These are phyloP conservation scores for Pelodytes ibericus DNA, from an alignment of 2,797 vertebrate genomes.

Conservation along the genomic window DNA sequence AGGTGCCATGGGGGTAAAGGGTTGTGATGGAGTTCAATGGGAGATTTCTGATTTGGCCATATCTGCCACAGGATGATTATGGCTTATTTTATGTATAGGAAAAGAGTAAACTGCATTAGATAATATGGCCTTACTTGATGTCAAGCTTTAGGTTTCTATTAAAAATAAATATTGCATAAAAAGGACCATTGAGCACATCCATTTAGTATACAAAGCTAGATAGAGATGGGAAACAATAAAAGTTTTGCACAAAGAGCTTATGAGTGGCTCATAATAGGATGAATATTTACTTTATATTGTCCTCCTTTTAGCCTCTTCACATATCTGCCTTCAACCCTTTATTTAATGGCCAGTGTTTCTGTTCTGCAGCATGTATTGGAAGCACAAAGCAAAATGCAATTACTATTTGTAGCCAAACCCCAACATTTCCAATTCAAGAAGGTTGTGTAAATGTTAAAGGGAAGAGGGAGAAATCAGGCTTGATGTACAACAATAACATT, in stretches of 20 bases:
- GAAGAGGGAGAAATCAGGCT: too few relatives aligned
- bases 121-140: too few relatives aligned
- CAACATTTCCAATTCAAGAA: too few relatives aligned
- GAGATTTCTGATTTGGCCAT: too few relatives aligned
- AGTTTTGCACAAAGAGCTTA: not conserved
- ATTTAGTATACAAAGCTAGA: not conserved
- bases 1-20: too few relatives aligned
- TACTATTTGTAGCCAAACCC: not conserved
- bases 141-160: too few relatives aligned
- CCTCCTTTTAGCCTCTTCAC: not conserved
- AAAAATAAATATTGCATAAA: not conserved
- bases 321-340: not conserved
- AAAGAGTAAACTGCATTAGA: too few relatives aligned
- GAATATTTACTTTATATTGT: not conserved
- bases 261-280: not conserved
- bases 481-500: too few relatives aligned
- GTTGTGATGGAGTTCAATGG: too few relatives aligned
- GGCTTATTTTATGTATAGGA: too few relatives aligned
- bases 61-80: too few relatives aligned
- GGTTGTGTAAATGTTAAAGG: too few relatives aligned
- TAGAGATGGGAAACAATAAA: not conserved
- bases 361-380: not conserved
- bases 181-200: not conserved
- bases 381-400: not conserved
- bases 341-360: not conserved